Conservation (phyloP, 2,888 invertebrate species). For the Meandrusa payeni region DNA sequence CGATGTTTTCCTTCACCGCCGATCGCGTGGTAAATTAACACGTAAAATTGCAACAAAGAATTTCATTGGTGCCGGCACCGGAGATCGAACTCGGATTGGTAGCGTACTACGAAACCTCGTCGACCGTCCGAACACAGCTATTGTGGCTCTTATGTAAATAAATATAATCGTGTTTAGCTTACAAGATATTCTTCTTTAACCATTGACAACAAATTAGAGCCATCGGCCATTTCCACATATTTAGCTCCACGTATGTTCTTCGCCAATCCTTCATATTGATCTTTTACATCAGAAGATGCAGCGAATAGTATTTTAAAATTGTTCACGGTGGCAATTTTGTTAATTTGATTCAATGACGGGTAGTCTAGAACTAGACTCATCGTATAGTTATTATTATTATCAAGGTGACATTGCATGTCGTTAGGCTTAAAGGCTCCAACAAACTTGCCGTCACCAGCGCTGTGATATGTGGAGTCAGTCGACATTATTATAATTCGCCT, state of each 20-base stretch:
- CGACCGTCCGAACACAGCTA: too few species aligned
- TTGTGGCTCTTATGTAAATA: too few species aligned
- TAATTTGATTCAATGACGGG: constrained; percentile 88
- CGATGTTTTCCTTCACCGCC: too few species aligned
- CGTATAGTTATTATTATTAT: constrained; percentile 75
- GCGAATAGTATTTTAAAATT: constrained; percentile 91
- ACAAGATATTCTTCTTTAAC: constrained; percentile 86
- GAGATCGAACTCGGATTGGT: too few species aligned
- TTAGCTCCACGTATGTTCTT: constrained; percentile 84
- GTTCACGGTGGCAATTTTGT: constrained; percentile 82
- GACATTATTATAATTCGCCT: constrained; percentile 89
- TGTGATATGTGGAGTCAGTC: constrained; percentile 88
- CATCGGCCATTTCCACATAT: constrained; percentile 63
- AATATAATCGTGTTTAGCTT: too few species aligned
- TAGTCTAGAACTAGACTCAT: constrained; percentile 83
- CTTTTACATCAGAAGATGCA: constrained; percentile 63
- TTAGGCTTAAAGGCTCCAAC: constrained; percentile 84
- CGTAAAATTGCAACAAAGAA: too few species aligned
- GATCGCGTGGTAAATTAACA: too few species aligned
- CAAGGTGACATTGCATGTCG: constrained; percentile 85
- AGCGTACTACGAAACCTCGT: too few species aligned
- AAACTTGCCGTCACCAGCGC: constrained; percentile 89
- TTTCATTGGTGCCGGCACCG: too few species aligned
- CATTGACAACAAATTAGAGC: constrained; percentile 83
- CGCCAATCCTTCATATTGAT: constrained; percentile 76